Evolutionary conservation across 2,113 vertebrate genomes (phyloP), one percentile per base, ranked within the genome.

Genomic region (Ammospiza caudacuta): DNA sequence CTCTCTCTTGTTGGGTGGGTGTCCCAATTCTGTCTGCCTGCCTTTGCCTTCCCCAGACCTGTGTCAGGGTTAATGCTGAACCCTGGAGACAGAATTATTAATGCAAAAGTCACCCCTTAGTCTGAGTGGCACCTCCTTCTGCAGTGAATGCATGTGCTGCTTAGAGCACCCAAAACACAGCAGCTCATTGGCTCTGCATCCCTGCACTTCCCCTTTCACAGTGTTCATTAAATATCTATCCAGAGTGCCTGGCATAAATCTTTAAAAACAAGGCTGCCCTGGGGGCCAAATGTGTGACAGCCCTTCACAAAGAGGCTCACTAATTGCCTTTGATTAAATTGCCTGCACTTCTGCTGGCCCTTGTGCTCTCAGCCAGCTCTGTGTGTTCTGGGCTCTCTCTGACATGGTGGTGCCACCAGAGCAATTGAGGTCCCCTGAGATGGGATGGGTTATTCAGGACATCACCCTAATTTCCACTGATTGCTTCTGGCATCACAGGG

Each of bases 1-100:
- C 29, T 43, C 39, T 9, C 31, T 11, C n/a, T 27, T 1, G 0
- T 62, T 0, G 0, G 1, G 0, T 25, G 35, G 17, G 20, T 28
- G 4, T 72, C 64, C 44, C 44, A 25, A 0, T 74, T 70, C n/a
- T 57, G 23, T 31, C 68, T 76, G 82, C 29, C 51, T 57, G 69
- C 12, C 35, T 85, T 58, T 67, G 22, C 69, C 57, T 63, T 82
- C 29, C n/a, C 43, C 44, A 46, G n/a, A 33, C 62, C 51, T 3
- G 5, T 51, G 52, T 70, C 57, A 63, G 62, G 20, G 21, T 72
- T 87, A 39, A 47, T 0, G 4, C 21, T 52, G 66, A 76, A 33
- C 76, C 67, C 13, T 1, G 0, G 37, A 81, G 58, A 24, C 22
- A 39, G 61, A 62, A 20, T 77, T 46, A 10, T 72, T 75, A 68